Evolutionary conservation across 37 sponge, comb jelly and placozoan species (phyloP).

Genomic region (Tethya wilhelma): DNA sequence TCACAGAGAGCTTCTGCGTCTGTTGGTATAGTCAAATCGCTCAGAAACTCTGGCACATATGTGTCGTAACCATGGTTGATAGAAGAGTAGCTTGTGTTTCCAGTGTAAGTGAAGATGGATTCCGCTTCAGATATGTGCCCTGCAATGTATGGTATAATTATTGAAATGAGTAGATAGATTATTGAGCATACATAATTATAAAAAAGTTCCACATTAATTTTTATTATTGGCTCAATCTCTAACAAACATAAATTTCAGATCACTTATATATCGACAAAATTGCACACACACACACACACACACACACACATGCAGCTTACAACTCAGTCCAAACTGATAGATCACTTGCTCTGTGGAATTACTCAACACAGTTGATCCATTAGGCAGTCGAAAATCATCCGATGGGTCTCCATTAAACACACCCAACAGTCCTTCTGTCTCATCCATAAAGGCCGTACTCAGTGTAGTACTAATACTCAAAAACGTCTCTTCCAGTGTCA

Average conservation of each 20-base stretch:
- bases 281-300: conserved; percentile 22
- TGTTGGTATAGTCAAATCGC: background rate
- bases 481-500: conserved; percentile 7
- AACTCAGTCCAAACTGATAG: conserved; percentile 58
- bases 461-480: conserved; percentile 1
- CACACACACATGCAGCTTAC: conserved; percentile 59
- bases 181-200: too few species aligned
- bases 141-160: too few species aligned
- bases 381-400: conserved; percentile 51
- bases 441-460: background rate
- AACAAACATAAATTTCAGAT: background rate
- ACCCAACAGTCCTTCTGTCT: conserved; percentile 65
- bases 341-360: conserved; percentile 39
- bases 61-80: conserved; percentile 13
- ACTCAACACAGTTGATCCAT: conserved; percentile 35
- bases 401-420: conserved; percentile 37
- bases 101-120: conserved; percentile 42
- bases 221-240: background rate
- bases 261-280: background rate
- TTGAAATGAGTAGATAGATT: too few species aligned
- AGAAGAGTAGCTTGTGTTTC: background rate
- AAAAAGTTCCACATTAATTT: too few species aligned
- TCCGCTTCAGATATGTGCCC: conserved; percentile 41
- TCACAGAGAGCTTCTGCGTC: background rate
- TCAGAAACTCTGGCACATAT: conserved; percentile 6